Conservation (phyloP, 1,140 invertebrate genomes). For the Drosophila ercepeae region DNA sequence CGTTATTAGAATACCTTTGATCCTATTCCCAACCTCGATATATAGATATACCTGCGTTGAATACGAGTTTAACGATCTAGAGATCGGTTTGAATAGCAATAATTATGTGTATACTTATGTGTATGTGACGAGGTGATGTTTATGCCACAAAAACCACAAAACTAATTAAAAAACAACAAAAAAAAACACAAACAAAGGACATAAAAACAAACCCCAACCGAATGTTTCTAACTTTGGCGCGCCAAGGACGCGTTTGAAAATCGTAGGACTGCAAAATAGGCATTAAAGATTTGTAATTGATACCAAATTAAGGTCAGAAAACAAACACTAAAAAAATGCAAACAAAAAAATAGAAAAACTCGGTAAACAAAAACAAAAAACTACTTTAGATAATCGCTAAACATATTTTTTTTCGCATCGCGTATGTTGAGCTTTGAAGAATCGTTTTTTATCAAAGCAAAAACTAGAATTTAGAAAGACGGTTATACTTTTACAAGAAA, state of each 20-base stretch:
- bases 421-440: background rate
- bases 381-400: background rate
- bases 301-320: constrained; percentile 42
- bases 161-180: background rate
- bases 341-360: constrained; percentile 46
- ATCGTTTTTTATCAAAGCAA: background rate
- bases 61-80: constrained; percentile 39
- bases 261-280: constrained; percentile 61
- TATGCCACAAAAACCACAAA: constrained; percentile 7
- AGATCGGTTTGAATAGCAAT: constrained; percentile 55
- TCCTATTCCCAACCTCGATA: constrained; percentile 12
- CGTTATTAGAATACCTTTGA: background rate
- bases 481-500: constrained; percentile 3
- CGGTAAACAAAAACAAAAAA: constrained; percentile 16
- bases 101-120: constrained; percentile 27
- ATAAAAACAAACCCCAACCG: constrained; percentile 17
- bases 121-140: constrained; percentile 6
- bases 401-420: background rate
- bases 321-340: constrained; percentile 28
- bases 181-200: constrained; percentile 6
- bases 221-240: constrained; percentile 49
- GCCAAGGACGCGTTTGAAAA: constrained; percentile 28
- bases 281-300: constrained; percentile 55
- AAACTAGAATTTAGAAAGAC: background rate
- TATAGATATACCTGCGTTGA: constrained; percentile 11